Base-by-base conservation (phyloP, 30 jellyfish, hydroid and myxozoan genomes). In the Nemopilema nomurai region DNA sequence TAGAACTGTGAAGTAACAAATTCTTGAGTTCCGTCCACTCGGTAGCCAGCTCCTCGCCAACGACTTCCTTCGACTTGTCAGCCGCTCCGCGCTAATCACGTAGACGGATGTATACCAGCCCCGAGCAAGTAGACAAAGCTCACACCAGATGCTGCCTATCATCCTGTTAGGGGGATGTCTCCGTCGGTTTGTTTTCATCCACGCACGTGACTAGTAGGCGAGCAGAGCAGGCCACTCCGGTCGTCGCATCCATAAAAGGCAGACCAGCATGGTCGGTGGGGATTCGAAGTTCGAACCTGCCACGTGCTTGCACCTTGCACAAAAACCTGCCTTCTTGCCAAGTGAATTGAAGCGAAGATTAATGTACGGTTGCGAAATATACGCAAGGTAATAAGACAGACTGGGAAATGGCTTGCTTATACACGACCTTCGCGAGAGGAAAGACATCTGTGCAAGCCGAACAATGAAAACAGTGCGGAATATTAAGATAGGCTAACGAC, bases 71-170 rank as follows among this genome's bases (percentile, higher is more conserved):
- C 65, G 83, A 32, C 83, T 27, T 26, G 18, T 41, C 57, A 41
- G 57, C 57, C 57, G 57, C 57, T 41, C 57, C 13, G 57, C 57
- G 57, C 6, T 31, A 26, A 27, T 80, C 23, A 31, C 80, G 66
- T 28, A 64, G 74, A 62, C 86, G 76, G 76, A 76, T 65, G 86
- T 0, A 51, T 76, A 66, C 89, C 89, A 80, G 81, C 89, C 89
- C 73, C 23, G 70, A 17, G 83, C 41, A 73, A 31, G 41, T 1
- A 66, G 89, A 80, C 89, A 80, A 80, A 80, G 89, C 89, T 80
- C 89, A 62, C 87, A 80, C 89, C 89, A 80, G 89, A 80, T 80
- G 89, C 89, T 80, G 89, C 81, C 89, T 79, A 65, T 80, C 89
- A 80, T 80, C 81, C 81, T 80, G 89, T 80, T 80, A 67, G 89